Percentiles rank a stretch among this genome's conserved stretches.
These are phyloP conservation scores for Barbus barbus DNA, from an alignment of 2,113 vertebrate species.

Conservation along the genomic window DNA sequence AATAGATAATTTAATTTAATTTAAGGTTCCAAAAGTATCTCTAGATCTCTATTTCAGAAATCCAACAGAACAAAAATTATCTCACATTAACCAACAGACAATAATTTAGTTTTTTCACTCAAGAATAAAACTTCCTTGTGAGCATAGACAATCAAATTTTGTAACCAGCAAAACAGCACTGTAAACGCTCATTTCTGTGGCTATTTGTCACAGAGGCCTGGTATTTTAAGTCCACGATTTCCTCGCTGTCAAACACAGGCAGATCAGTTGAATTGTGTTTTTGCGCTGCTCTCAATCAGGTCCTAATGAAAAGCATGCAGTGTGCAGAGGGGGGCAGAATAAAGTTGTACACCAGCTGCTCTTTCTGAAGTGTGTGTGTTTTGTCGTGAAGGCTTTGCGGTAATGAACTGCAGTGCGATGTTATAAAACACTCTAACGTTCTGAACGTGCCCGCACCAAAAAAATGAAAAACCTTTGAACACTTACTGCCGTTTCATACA, in stretches of 20 bases:
- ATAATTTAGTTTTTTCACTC: slow-evolving; percentile 4
- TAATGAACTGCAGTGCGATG: slow-evolving; percentile 71
- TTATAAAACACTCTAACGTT: slow-evolving; percentile 65
- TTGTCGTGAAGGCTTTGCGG: slow-evolving; percentile 68
- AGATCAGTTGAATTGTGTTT: slow-evolving; percentile 69
- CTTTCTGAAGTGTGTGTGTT: slow-evolving; percentile 74
- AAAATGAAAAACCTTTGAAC: slow-evolving; percentile 59
- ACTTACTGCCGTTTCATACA: slow-evolving; percentile 19
- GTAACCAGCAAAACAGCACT: not conserved
- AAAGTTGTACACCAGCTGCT: slow-evolving; percentile 77
- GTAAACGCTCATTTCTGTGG: slow-evolving; percentile 39
- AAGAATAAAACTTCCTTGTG: not conserved
- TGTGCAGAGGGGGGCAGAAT: slow-evolving; percentile 32
- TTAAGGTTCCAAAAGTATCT: not conserved
- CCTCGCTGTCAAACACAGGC: slow-evolving; percentile 72
- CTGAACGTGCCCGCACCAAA: slow-evolving; percentile 12
- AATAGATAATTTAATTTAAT: too few species aligned
- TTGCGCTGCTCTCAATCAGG: slow-evolving; percentile 76
- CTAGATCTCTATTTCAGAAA: slow-evolving; percentile 13
- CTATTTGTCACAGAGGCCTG: slow-evolving; percentile 35
- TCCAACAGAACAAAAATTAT: not conserved
- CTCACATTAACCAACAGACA: slow-evolving; percentile 2
- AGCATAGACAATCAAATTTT: not conserved
- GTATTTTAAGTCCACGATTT: slow-evolving; percentile 60
- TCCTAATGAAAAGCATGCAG: slow-evolving; percentile 75